phyloP scores from a whole-genome alignment of 2,888 invertebrate genomes.

The Alviniconcha strummeri region DNA sequence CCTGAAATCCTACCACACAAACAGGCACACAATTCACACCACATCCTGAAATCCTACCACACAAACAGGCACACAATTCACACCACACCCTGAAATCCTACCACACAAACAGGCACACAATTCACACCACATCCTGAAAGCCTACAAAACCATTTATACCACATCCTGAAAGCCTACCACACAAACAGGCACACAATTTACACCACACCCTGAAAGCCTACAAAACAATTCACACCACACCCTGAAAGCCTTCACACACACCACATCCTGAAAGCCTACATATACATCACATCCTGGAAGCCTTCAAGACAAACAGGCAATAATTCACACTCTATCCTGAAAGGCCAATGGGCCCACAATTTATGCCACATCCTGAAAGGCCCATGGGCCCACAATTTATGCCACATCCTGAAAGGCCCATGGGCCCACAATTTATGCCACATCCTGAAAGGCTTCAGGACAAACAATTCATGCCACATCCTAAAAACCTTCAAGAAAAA shows the following conservation, averaged over 20 bases:
- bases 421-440: too few species aligned
- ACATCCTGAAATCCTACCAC: neutral
- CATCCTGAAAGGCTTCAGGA: neutral
- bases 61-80: neutral
- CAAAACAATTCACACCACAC: neutral
- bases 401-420: neutral
- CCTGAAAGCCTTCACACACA: neutral
- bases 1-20: slow-evolving; percentile 50
- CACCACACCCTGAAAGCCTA: neutral
- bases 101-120: neutral
- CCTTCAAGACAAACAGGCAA: neutral
- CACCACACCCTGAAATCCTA: neutral
- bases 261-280: neutral
- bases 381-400: neutral
- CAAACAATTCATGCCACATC: neutral
- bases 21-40: neutral
- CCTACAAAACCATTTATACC: neutral
- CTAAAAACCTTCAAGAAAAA: neutral
- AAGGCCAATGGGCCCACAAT: neutral
- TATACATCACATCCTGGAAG: neutral
- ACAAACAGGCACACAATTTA: neutral
- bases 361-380: neutral
- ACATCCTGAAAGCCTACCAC: neutral
- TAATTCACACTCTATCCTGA: neutral
- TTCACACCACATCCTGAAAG: neutral